Conservation (phyloP, 2,113 vertebrate genomes). For the Climacteris rufus region DNA sequence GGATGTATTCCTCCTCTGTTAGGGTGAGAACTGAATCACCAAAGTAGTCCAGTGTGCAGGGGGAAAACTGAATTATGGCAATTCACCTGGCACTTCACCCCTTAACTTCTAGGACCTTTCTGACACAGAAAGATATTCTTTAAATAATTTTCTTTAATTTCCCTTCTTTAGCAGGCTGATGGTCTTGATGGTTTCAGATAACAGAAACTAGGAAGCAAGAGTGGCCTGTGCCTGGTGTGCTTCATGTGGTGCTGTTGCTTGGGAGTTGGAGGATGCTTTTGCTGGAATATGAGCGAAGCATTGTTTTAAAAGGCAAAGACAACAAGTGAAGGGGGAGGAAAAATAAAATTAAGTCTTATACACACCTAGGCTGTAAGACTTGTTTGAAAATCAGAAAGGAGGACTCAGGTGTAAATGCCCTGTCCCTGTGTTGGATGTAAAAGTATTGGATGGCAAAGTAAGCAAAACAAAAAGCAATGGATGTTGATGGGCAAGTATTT, state of each 20-base stretch:
- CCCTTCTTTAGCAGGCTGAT: background rate
- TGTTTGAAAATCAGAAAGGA: background rate
- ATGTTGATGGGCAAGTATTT: background rate
- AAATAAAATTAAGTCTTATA: background rate
- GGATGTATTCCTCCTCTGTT: background rate
- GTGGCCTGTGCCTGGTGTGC: background rate
- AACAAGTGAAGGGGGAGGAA: background rate
- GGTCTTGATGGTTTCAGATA: background rate
- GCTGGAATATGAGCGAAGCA: background rate
- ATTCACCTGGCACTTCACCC: background rate
- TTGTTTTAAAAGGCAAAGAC: background rate
- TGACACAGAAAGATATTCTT: background rate
- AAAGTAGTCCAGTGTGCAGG: background rate
- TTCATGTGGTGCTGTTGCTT: background rate
- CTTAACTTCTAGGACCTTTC: background rate
- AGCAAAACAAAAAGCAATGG: background rate
- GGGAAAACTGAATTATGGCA: background rate
- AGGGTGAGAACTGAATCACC: background rate
- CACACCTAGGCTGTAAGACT: background rate
- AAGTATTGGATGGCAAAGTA: background rate
- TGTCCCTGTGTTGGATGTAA: background rate
- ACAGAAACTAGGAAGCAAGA: background rate
- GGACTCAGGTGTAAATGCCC: background rate
- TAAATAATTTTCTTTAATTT: background rate
- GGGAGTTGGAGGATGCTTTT: background rate